Evolutionary conservation across 2,888 invertebrate species (phyloP).

Genomic region (Agriopis marginaria): DNA sequence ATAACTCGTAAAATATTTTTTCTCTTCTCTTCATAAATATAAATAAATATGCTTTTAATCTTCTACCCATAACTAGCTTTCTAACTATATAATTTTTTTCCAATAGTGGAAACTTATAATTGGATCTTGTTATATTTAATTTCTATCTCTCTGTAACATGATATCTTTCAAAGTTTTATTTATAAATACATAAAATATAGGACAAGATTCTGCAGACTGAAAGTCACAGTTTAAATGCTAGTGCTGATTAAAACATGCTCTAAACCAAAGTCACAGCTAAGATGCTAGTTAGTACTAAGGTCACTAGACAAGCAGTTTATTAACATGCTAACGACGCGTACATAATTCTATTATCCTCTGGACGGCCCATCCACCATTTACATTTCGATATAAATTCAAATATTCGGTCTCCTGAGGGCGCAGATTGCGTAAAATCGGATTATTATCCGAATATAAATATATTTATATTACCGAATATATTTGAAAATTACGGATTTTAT

Average conservation of each 20-base stretch:
- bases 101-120: too few relatives aligned
- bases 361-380: slow-evolving; percentile 28
- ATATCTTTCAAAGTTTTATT: too few relatives aligned
- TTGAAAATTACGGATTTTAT: slow-evolving; percentile 17
- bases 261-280: background rate
- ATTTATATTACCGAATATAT: background rate
- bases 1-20: too few relatives aligned
- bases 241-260: too few relatives aligned
- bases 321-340: slow-evolving; percentile 31
- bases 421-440: slow-evolving; percentile 28
- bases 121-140: too few relatives aligned
- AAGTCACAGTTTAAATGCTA: background rate
- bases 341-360: slow-evolving; percentile 33
- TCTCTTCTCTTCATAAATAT: too few relatives aligned
- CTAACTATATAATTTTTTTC: too few relatives aligned
- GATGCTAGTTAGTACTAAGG: slow-evolving; percentile 6
- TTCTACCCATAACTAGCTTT: too few relatives aligned
- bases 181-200: too few relatives aligned
- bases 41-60: too few relatives aligned
- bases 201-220: too few relatives aligned
- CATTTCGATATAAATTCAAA: slow-evolving; percentile 35
- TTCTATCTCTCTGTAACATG: too few relatives aligned
- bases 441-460: slow-evolving; percentile 21
- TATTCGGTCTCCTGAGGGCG: slow-evolving; percentile 22
- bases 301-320: slow-evolving; percentile 23